Conservation (phyloP, 2,113 vertebrate genomes). For the Melanerpes formicivorus region DNA sequence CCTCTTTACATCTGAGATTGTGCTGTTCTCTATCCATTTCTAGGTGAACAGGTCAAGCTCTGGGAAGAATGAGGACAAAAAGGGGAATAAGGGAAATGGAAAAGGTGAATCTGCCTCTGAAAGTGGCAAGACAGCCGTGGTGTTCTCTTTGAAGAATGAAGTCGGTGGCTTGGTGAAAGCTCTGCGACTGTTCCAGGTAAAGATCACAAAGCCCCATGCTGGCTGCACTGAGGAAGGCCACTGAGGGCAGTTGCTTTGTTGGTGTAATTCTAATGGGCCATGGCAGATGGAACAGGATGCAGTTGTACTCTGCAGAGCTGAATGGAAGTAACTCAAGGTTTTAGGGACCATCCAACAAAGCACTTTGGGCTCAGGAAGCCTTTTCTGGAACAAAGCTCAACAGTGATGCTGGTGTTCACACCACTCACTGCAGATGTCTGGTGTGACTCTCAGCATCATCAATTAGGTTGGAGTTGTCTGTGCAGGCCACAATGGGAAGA, state of each 20-base stretch:
- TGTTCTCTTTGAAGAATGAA: conserved; percentile 96
- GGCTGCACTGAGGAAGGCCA: neutral
- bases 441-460: accelerated
- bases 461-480: neutral
- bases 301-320: neutral
- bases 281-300: neutral
- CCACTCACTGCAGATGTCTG: neutral
- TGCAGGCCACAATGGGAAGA: neutral
- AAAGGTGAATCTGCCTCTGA: conserved; percentile 73
- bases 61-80: conserved; percentile 87
- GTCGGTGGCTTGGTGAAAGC: conserved; percentile 92
- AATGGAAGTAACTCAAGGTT: conserved; percentile 5
- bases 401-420: neutral
- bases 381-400: neutral
- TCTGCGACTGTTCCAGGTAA: conserved; percentile 93
- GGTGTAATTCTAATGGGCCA: neutral
- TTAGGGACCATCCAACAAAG: neutral
- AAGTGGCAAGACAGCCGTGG: conserved; percentile 85
- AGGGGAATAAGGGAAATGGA: conserved; percentile 71
- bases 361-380: neutral
- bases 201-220: neutral
- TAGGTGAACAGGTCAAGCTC: conserved; percentile 81
- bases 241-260: neutral
- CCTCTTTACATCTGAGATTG: neutral
- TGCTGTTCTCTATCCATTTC: conserved; percentile 10